Conservation (phyloP, 2,888 invertebrate genomes). For the Tigriopus californicus region DNA sequence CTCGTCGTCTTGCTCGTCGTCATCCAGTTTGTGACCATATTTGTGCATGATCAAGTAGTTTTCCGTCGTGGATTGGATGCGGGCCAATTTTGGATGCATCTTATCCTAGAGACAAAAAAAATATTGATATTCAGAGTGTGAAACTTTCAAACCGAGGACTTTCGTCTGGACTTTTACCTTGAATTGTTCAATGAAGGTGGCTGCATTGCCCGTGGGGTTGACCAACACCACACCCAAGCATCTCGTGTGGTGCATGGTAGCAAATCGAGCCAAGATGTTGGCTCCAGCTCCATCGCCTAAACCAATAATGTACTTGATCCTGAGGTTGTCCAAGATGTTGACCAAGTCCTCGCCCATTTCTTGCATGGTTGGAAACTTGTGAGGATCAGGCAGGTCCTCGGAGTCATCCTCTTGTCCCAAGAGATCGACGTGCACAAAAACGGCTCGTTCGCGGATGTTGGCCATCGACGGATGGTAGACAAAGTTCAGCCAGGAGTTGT, state of each 20-base stretch:
- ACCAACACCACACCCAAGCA: slow-evolving; percentile 60
- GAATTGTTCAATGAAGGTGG: slow-evolving; percentile 68
- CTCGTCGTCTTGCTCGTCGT: slow-evolving; percentile 30
- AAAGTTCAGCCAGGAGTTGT: slow-evolving; percentile 50
- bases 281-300: slow-evolving; percentile 75
- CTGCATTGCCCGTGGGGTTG: slow-evolving; percentile 68
- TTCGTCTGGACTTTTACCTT: not conserved
- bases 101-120: slow-evolving; percentile 22
- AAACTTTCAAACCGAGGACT: too few relatives aligned
- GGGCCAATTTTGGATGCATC: slow-evolving; percentile 20
- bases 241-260: slow-evolving; percentile 55
- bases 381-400: slow-evolving; percentile 48
- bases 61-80: slow-evolving; percentile 45
- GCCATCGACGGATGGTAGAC: slow-evolving; percentile 61
- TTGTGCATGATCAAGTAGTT: slow-evolving; percentile 72
- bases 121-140: too few relatives aligned
- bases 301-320: slow-evolving; percentile 62
- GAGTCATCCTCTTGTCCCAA: slow-evolving; percentile 72
- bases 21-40: slow-evolving; percentile 59
- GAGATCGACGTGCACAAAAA: slow-evolving; percentile 69
- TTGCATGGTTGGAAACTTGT: slow-evolving; percentile 61
- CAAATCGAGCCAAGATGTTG: slow-evolving; percentile 64
- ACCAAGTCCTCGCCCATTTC: slow-evolving; percentile 60
- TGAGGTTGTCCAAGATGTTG: slow-evolving; percentile 58
- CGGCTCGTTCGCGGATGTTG: slow-evolving; percentile 61